These are phyloP conservation scores for Centropristis striata DNA, from an alignment of 2,113 vertebrate species.

Conservation along the genomic window DNA sequence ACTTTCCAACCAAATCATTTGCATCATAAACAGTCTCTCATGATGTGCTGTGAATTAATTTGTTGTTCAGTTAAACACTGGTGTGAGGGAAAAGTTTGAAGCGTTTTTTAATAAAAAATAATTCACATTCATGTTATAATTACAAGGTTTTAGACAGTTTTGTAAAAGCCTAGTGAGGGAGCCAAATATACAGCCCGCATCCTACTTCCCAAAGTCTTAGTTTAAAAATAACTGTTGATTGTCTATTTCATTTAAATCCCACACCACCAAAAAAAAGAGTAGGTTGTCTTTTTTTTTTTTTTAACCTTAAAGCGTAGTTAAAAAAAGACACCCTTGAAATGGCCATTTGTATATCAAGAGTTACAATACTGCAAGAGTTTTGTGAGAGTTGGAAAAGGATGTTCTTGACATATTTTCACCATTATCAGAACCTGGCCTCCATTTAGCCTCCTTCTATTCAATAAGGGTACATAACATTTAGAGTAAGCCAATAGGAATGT, in stretches of 20 bases:
- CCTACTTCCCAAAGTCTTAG: conserved; percentile 16
- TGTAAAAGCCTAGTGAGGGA: not conserved
- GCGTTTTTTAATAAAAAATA: conserved; percentile 32
- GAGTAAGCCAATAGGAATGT: no score
- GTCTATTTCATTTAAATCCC: conserved; percentile 4
- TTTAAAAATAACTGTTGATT: conserved; percentile 20
- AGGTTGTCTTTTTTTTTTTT: no score
- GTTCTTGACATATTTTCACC: no score
- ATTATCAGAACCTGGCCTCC: no score
- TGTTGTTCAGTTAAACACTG: conserved; percentile 58
- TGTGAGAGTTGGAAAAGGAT: no score
- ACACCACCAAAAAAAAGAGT: conserved; percentile 21
- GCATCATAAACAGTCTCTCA: conserved; percentile 77
- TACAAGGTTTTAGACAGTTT: conserved; percentile 34
- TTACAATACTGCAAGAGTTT: no score
- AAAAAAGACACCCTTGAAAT: no score
- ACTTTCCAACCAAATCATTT: conserved; percentile 75
- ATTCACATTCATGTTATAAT: conserved; percentile 49
- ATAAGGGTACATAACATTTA: no score
- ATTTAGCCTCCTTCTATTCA: no score
- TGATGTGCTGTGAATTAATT: conserved; percentile 74
- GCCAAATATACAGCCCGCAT: not conserved
- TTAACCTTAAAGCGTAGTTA: no score
- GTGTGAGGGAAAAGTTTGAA: conserved; percentile 35
- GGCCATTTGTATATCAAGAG: no score